phyloP scores from a whole-genome alignment of 2,888 invertebrate genomes.

The Nephrotoma appendiculata region DNA sequence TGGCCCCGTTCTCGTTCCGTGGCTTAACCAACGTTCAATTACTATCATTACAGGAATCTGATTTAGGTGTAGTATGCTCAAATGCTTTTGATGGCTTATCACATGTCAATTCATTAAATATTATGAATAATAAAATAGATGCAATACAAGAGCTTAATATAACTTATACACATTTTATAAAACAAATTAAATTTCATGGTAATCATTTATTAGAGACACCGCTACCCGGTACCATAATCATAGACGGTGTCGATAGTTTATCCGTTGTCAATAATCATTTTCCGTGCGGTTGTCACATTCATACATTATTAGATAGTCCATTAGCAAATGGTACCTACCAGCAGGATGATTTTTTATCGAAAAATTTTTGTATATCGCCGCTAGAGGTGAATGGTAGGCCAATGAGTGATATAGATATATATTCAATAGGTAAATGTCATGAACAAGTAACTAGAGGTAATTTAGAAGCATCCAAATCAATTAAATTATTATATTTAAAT shows the following conservation, averaged over 20 bases:
- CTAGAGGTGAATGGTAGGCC: slow-evolving; percentile 66
- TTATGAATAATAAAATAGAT: slow-evolving; percentile 76
- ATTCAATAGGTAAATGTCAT: slow-evolving; percentile 49
- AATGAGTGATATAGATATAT: slow-evolving; percentile 51
- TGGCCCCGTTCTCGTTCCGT: slow-evolving; percentile 57
- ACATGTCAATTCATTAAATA: slow-evolving; percentile 55
- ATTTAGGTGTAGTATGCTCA: slow-evolving; percentile 56
- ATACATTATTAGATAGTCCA: slow-evolving; percentile 60
- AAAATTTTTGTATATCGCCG: slow-evolving; percentile 76
- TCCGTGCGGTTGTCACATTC: slow-evolving; percentile 75
- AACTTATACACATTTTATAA: slow-evolving; percentile 53
- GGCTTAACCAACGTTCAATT: slow-evolving; percentile 61
- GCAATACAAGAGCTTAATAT: slow-evolving; percentile 61
- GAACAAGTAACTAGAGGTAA: slow-evolving; percentile 52
- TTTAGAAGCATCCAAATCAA: slow-evolving; percentile 36
- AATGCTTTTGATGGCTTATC: slow-evolving; percentile 65
- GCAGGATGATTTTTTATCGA: slow-evolving; percentile 47
- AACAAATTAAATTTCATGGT: slow-evolving; percentile 57
- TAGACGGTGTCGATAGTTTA: slow-evolving; percentile 55
- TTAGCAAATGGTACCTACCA: slow-evolving; percentile 50
- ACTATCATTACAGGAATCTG: slow-evolving; percentile 67
- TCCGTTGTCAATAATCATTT: slow-evolving; percentile 67
- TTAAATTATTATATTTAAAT: background rate
- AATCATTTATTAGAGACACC: slow-evolving; percentile 74
- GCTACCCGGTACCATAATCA: slow-evolving; percentile 46